Base-by-base conservation (phyloP, 2,113 vertebrate genomes). In the Larimichthys crocea region DNA sequence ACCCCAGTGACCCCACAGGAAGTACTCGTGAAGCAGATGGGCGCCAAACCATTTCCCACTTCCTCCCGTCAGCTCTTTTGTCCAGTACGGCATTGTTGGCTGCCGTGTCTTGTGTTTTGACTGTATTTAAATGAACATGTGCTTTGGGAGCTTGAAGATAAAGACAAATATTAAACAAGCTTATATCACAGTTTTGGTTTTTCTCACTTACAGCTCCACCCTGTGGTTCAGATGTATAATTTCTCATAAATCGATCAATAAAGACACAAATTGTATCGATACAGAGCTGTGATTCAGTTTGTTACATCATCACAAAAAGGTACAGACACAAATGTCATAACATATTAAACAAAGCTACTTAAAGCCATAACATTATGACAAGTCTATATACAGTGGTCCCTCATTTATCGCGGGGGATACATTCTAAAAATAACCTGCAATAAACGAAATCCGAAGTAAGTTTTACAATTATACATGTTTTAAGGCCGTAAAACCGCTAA, bases 101-200 rank as follows among this genome's bases (percentile, higher is more conserved):
- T 86, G 80, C 89, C 31, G 53, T 64, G 86, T 91, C 19, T 91
- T 46, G 70, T 92, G 90, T 93, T 90, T 40, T 74, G 56, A 83
- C 67, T 93, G 92, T 94, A 94, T 94, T 94, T 95, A 95, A 91
- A 92, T 87, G 71, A 90, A 90, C 86, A 82, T 93, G 87, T 88
- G 61, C 29, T 66, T 88, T 69, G 29, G 52, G 80, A 84, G 89
- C 74, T 69, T 17, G 50, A 77, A 84, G 84, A 77, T 59, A 16
- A 76, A 78, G 83, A 40, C 35, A 9, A 72, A 74, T 67, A 73
- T 74, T 76, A 57, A 77, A 85, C 15, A 63, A 83, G 31, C 48
- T 80, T 83, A 2, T 22, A 72, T 50, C 74, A 77, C 65, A 68
- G 57, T 20, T 70, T 83, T 19, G 35, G 55, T 69, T 48, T 67